Evolutionary conservation across 2,797 vertebrate species (phyloP), one percentile per base, ranked within the genome.

Genomic region (Manis crassicaudata): DNA sequence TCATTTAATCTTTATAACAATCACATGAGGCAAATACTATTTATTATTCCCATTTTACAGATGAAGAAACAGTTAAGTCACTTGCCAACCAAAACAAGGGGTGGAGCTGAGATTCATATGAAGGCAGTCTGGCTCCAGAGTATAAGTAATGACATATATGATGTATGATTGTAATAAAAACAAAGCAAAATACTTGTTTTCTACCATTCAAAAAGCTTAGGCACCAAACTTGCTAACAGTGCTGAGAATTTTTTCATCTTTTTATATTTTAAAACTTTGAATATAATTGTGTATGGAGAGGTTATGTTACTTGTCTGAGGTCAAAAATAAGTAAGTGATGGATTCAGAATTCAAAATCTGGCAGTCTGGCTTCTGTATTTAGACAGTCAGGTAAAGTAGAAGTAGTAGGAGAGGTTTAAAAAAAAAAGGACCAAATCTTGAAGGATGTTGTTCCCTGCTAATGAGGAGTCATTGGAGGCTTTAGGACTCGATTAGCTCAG

Each of bases 161-260:
- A 70, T 46, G n/a, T 46, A 29, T 65, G 32, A 6, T 70, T 87
- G 1, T 77, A 72, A 89, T 68, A 37, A 93, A 90, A 82, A 54
- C 35, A 50, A 63, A 62, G 67, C 62, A 67, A 80, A 9, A 17
- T 80, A 60, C 8, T 95, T 92, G 43, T 90, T 89, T 92, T 90
- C 43, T 88, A 37, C 60, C 37, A 54, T 73, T 72, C 72, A 62
- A 80, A 86, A 90, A 81, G 52, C 40, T 73, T 54, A 96, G 68
- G 32, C 95, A 27, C 46, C 68, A 82, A 82, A 90, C 37, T 94
- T 83, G 17, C 32, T 92, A 77, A 77, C 16, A 90, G 37, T 77
- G 54, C 46, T 76, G 25, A 46, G 67, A 72, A 56, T 92, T 37
- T 76, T 93, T 96, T 90, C 10, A 62, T 80, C 81, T 92, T 85